Conservation (phyloP, 2,888 invertebrate genomes). For the Sisyra terminalis region DNA sequence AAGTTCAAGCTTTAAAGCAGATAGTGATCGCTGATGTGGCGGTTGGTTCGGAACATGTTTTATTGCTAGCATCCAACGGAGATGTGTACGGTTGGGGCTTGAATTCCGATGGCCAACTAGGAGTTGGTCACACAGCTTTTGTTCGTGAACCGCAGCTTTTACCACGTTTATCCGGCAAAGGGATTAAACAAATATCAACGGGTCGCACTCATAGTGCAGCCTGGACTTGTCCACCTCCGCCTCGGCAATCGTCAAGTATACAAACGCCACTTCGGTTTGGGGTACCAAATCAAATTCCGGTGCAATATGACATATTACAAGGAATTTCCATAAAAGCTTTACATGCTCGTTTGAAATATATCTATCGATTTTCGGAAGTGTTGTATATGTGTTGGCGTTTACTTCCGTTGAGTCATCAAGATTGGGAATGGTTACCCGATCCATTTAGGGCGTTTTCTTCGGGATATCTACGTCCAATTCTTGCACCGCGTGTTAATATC, state of each 20-base stretch:
- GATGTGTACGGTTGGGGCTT: constrained; percentile 45
- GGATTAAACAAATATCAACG: constrained; percentile 41
- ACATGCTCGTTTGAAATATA: constrained; percentile 33
- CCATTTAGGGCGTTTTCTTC: constrained; percentile 23
- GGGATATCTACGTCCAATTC: constrained; percentile 30
- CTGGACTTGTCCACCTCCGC: constrained; percentile 38
- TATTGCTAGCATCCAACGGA: constrained; percentile 35
- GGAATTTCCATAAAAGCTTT: constrained; percentile 31
- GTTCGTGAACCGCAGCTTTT: constrained; percentile 38
- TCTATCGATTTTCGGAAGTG: constrained; percentile 43
- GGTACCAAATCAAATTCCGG: constrained; percentile 33
- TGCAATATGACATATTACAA: constrained; percentile 36
- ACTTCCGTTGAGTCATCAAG: constrained; percentile 29
- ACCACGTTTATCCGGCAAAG: constrained; percentile 30
- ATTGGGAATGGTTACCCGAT: constrained; percentile 24
- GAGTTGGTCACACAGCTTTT: constrained; percentile 35
- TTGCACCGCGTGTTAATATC: constrained; percentile 41
- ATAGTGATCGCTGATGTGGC: constrained; percentile 38
- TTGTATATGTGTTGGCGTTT: constrained; percentile 40
- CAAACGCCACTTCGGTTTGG: constrained; percentile 32
- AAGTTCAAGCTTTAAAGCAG: constrained; percentile 28
- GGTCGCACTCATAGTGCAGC: constrained; percentile 45
- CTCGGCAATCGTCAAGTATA: constrained; percentile 29
- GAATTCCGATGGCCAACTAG: constrained; percentile 43
- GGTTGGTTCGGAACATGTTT: constrained; percentile 41